Percentiles rank a stretch among this genome's conserved stretches.
These are phyloP conservation scores for Pandemis cinnamomeana DNA, from an alignment of 2,888 invertebrate species.

Conservation along the genomic window DNA sequence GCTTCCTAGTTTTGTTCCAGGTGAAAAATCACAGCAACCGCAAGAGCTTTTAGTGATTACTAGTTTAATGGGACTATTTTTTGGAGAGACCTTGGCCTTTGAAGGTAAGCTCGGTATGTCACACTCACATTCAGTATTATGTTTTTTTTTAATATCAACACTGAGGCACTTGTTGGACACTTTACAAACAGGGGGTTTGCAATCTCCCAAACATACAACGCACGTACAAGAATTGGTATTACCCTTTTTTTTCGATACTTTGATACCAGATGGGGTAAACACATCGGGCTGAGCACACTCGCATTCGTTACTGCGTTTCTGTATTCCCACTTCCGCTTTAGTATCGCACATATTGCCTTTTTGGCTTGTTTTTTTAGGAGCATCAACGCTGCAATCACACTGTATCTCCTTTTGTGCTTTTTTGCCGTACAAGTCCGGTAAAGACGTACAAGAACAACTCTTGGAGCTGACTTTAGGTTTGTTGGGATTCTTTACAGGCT, in stretches of 20 bases:
- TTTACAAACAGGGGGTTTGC: background rate
- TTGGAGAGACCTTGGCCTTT: background rate
- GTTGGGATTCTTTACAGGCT: background rate
- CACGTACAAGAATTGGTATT: background rate
- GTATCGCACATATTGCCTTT: background rate
- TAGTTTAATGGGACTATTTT: background rate
- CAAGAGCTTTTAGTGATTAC: background rate
- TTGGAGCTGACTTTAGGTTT: background rate
- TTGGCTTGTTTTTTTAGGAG: background rate
- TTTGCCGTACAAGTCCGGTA: background rate
- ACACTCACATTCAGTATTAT: background rate
- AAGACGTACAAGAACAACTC: background rate
- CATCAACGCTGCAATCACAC: background rate
- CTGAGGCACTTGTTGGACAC: background rate
- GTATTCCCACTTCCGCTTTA: background rate
- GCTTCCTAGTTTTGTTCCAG: background rate
- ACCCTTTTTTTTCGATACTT: background rate
- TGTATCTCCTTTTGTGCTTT: background rate
- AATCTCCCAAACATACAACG: background rate
- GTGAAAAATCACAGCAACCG: background rate
- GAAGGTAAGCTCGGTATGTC: background rate
- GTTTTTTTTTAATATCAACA: background rate
- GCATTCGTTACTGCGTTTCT: background rate
- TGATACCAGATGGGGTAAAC: background rate
- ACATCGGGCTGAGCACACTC: background rate